These are phyloP conservation scores for Teleogryllus occipitalis DNA, from an alignment of 1,140 invertebrate species.

Conservation along the genomic window DNA sequence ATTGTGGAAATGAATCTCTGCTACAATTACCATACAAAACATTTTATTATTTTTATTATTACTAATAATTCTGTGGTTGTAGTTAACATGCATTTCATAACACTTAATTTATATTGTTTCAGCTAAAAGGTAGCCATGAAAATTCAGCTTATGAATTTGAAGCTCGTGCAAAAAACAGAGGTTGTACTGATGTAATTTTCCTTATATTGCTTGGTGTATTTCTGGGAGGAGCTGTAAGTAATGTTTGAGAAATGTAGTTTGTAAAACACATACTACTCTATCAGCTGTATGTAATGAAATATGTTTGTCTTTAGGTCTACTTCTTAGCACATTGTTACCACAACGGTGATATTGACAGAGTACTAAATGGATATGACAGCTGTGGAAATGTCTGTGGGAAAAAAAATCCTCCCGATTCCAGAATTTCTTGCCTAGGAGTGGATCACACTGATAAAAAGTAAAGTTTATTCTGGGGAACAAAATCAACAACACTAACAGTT, in stretches of 20 bases:
- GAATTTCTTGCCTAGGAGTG: background rate
- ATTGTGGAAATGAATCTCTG: no score
- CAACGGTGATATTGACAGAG: conserved; percentile 47
- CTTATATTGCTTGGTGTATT: conserved; percentile 6
- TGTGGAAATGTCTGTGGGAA: conserved; percentile 59
- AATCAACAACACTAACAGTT: no score
- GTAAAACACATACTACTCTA: background rate
- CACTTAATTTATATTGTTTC: background rate
- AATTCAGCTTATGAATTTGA: background rate
- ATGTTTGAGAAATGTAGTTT: background rate
- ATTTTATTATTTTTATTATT: background rate
- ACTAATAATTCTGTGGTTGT: background rate
- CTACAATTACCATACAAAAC: no score
- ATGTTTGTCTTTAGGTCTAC: conserved; percentile 37
- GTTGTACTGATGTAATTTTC: conserved; percentile 20
- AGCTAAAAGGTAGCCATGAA: background rate
- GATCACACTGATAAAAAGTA: background rate
- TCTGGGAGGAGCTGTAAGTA: conserved; percentile 12
- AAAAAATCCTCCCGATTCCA: conserved; percentile 31
- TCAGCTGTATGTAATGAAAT: background rate
- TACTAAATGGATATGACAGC: conserved; percentile 58
- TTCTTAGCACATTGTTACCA: conserved; percentile 41
- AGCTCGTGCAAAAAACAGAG: conserved; percentile 11
- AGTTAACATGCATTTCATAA: background rate
- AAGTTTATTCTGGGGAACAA: background rate